Conservation (phyloP, 2,797 vertebrate species). For the Trematomus bernacchii region DNA sequence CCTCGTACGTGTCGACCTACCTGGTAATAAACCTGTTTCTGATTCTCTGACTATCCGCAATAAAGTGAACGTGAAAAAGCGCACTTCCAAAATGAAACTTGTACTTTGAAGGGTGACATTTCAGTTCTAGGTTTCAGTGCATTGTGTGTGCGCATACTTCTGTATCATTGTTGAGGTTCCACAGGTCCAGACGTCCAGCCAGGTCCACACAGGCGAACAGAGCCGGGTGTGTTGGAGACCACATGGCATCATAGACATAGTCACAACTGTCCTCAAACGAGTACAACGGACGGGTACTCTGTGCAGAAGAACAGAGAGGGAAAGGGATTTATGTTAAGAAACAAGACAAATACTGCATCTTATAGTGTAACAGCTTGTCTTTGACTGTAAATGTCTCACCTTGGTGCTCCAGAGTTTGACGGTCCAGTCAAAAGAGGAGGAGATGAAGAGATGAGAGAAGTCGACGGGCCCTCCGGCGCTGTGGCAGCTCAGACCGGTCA, state of each 20-base stretch:
- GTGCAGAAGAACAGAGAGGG: slow-evolving; percentile 15
- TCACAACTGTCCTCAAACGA: slow-evolving; percentile 98
- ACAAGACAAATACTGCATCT: too few species aligned
- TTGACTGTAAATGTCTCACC: slow-evolving; percentile 79
- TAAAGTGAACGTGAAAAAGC: too few species aligned
- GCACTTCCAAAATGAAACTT: neutral
- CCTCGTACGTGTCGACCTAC: too few species aligned
- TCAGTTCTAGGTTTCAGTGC: neutral
- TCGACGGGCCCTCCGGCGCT: slow-evolving; percentile 95
- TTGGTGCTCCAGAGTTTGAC: slow-evolving; percentile 99
- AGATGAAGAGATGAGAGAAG: slow-evolving; percentile 98
- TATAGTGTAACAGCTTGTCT: neutral
- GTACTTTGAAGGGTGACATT: neutral
- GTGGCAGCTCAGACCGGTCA: slow-evolving; percentile 97
- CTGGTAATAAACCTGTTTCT: too few species aligned
- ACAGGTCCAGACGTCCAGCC: slow-evolving; percentile 95
- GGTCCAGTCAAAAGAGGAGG: slow-evolving; percentile 99
- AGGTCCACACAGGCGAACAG: slow-evolving; percentile 98
- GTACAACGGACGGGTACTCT: slow-evolving; percentile 97
- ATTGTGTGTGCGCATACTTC: slow-evolving; percentile 84
- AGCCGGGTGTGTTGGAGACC: slow-evolving; percentile 97
- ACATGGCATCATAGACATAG: slow-evolving; percentile 98
- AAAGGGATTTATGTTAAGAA: neutral
- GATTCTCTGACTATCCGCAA: too few species aligned
- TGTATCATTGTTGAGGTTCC: slow-evolving; percentile 99